Evolutionary conservation across 2,113 vertebrate genomes (phyloP).

Genomic region (Centrocercus urophasianus): DNA sequence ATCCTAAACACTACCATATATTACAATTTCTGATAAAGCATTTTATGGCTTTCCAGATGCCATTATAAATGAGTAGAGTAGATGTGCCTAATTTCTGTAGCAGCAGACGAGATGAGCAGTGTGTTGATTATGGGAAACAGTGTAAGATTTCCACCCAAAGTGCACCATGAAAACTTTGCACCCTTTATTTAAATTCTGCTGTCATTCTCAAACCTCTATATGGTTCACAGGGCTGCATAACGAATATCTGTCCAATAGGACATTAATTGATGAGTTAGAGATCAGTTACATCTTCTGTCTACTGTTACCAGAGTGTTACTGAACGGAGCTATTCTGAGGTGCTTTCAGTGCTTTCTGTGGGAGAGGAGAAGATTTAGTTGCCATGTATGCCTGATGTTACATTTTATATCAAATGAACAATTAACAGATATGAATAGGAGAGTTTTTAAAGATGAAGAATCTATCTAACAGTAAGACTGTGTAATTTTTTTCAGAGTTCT

Average conservation of each 20-base stretch:
- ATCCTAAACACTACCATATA: background rate
- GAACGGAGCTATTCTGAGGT: background rate
- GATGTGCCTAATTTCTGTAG: too few relatives aligned
- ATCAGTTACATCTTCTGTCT: background rate
- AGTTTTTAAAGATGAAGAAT: background rate
- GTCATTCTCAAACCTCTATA: too few relatives aligned
- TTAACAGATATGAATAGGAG: background rate
- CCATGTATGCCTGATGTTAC: background rate
- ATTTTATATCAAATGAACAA: background rate
- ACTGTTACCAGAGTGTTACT: background rate
- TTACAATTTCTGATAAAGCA: background rate
- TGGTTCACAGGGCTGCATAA: too few relatives aligned
- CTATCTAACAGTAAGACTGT: background rate
- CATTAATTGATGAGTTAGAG: background rate
- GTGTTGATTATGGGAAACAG: too few relatives aligned
- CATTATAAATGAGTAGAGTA: too few relatives aligned
- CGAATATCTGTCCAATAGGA: too few relatives aligned
- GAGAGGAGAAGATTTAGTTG: background rate
- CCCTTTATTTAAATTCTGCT: too few relatives aligned
- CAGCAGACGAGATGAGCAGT: too few relatives aligned
- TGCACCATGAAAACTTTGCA: too few relatives aligned
- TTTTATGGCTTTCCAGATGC: too few relatives aligned
- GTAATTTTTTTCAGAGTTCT: background rate
- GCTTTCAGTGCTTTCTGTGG: background rate
- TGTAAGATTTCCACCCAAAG: too few relatives aligned